Evolutionary conservation across 2,113 vertebrate species (phyloP).

Genomic region (Cephalopterus ornatus): DNA sequence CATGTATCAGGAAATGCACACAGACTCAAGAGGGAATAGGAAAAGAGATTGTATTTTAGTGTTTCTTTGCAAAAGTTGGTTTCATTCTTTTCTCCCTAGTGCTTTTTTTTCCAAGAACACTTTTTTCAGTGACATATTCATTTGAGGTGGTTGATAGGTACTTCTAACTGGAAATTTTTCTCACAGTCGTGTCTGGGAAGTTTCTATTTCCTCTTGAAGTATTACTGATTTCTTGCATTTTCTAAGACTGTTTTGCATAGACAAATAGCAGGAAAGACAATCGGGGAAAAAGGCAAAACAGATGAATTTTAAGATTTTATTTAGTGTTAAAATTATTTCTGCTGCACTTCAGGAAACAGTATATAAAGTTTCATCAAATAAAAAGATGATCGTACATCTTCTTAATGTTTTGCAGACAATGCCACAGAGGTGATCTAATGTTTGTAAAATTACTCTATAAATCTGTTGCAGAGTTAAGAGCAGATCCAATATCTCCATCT

Average conservation of each 20-base stretch:
- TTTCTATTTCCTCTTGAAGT: not conserved
- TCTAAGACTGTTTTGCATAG: not conserved
- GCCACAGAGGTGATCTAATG: not conserved
- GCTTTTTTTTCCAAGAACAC: not conserved
- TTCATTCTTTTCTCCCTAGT: not conserved
- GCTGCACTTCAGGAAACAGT: not conserved
- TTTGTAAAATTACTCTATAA: not conserved
- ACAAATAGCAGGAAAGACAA: not conserved
- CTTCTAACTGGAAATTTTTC: not conserved
- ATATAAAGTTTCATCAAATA: not conserved
- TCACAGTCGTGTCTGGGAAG: not conserved
- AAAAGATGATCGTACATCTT: not conserved
- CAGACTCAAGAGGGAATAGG: not conserved
- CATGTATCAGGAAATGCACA: not conserved
- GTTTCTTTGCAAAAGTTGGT: slow-evolving; percentile 11
- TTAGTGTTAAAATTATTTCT: not conserved
- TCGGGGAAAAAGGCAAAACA: not conserved
- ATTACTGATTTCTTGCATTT: slow-evolving; percentile 19
- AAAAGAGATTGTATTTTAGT: not conserved
- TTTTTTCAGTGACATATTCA: not conserved
- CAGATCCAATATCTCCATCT: not conserved
- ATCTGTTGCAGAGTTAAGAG: not conserved
- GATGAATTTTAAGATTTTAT: not conserved
- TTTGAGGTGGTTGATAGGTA: not conserved
- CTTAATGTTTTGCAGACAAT: not conserved